Conservation (phyloP, 2,797 vertebrate genomes). For the Pterois miles region DNA sequence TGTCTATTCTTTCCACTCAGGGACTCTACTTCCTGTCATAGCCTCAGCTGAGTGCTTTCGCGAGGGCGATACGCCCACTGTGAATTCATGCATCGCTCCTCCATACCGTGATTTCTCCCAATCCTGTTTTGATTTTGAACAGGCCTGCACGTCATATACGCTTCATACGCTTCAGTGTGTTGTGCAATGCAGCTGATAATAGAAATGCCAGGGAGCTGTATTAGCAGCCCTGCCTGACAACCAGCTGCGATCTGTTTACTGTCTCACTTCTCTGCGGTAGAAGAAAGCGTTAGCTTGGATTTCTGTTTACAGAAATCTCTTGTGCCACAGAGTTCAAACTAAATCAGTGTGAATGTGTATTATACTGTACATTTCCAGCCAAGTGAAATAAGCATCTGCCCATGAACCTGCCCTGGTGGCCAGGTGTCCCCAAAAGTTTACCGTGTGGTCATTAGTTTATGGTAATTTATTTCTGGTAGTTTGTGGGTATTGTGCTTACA, state of each 20-base stretch:
- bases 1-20: constrained; percentile 41
- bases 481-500: neutral
- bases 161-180: neutral
- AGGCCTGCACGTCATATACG: neutral
- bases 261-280: constrained; percentile 16
- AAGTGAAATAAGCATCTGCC: neutral
- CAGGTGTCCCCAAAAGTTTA: neutral
- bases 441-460: neutral
- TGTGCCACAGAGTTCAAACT: neutral
- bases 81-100: constrained; percentile 18
- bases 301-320: neutral
- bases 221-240: constrained; percentile 8
- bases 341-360: neutral
- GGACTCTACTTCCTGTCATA: constrained; percentile 59
- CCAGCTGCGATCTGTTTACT: constrained; percentile 12
- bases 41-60: constrained; percentile 12
- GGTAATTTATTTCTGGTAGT: neutral
- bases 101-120: neutral
- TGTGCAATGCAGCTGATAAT: constrained; percentile 4
- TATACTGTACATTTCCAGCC: neutral
- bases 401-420: neutral
- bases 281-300: neutral
- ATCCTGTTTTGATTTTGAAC: neutral
- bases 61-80: neutral
- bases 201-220: neutral